Evolutionary conservation across 2,888 invertebrate genomes (phyloP).

Genomic region (Encarsia formosa): DNA sequence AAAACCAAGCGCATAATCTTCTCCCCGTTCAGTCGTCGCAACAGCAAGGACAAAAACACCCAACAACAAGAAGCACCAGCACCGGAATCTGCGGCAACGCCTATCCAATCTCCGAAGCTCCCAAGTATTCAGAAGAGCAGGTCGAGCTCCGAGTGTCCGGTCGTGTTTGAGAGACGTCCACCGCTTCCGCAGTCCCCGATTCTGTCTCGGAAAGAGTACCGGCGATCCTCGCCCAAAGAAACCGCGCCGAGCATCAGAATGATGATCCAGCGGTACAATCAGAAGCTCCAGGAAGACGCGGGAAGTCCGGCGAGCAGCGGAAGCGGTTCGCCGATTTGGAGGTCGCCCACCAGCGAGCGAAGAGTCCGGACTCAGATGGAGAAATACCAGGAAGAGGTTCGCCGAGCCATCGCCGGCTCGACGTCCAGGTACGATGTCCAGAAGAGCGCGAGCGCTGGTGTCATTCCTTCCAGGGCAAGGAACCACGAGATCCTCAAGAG

Average conservation of each 20-base stretch:
- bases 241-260: conserved; percentile 67
- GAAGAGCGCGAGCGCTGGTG: conserved; percentile 64
- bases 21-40: conserved; percentile 61
- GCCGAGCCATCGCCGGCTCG: conserved; percentile 36
- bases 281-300: conserved; percentile 45
- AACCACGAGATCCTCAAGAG: conserved; percentile 20
- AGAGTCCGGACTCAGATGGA: conserved; percentile 56
- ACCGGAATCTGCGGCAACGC: not conserved
- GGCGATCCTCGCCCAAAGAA: conserved; percentile 57
- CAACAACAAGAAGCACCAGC: conserved; percentile 23
- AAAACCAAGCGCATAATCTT: conserved; percentile 79
- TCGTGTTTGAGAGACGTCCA: conserved; percentile 45
- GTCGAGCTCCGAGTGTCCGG: conserved; percentile 31
- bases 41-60: conserved; percentile 31
- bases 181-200: conserved; percentile 61
- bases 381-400: conserved; percentile 52
- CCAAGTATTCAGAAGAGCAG: conserved; percentile 23
- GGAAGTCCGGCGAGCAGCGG: conserved; percentile 53
- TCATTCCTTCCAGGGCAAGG: conserved; percentile 38
- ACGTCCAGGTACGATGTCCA: conserved; percentile 39
- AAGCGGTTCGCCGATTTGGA: conserved; percentile 63
- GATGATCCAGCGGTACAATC: conserved; percentile 65
- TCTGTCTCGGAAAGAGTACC: conserved; percentile 49
- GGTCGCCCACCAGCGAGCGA: conserved; percentile 62
- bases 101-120: not conserved